Conservation (phyloP, 1,140 invertebrate genomes). For the Samia ricini region DNA sequence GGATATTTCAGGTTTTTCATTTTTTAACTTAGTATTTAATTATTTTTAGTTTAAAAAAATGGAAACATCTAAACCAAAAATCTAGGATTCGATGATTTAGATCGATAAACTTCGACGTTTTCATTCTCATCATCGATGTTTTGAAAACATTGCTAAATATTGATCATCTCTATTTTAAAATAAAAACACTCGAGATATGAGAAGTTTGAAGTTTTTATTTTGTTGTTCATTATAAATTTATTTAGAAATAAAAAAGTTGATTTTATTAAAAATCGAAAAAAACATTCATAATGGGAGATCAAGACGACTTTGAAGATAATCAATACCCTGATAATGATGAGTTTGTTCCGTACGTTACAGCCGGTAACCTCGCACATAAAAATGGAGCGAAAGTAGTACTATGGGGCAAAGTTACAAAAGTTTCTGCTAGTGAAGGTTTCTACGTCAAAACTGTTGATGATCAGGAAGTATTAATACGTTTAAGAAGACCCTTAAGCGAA, state of each 20-base stretch:
- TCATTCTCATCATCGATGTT: too few relatives aligned
- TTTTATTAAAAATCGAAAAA: background rate
- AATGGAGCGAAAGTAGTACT: conserved; percentile 69
- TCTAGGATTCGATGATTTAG: too few relatives aligned
- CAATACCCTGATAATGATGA: conserved; percentile 72
- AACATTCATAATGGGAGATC: conserved; percentile 58
- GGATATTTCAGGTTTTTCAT: too few relatives aligned
- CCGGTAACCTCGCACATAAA: conserved; percentile 58
- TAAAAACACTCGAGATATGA: too few relatives aligned
- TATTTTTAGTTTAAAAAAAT: too few relatives aligned
- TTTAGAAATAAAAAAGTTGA: background rate
- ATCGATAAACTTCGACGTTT: too few relatives aligned
- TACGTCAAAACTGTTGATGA: conserved; percentile 68
- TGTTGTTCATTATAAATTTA: background rate
- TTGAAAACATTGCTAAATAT: too few relatives aligned
- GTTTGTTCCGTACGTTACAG: conserved; percentile 68
- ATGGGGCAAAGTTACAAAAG: conserved; percentile 70
- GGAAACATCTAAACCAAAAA: too few relatives aligned
- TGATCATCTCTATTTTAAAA: too few relatives aligned
- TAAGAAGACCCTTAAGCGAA: conserved; percentile 59
- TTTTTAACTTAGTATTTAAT: too few relatives aligned
- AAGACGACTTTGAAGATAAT: conserved; percentile 68
- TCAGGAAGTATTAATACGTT: conserved; percentile 60
- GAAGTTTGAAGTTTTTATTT: background rate
- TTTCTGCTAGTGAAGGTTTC: conserved; percentile 64